Evolutionary conservation across 2,113 vertebrate genomes (phyloP).

Genomic region (Argyrosomus japonicus): DNA sequence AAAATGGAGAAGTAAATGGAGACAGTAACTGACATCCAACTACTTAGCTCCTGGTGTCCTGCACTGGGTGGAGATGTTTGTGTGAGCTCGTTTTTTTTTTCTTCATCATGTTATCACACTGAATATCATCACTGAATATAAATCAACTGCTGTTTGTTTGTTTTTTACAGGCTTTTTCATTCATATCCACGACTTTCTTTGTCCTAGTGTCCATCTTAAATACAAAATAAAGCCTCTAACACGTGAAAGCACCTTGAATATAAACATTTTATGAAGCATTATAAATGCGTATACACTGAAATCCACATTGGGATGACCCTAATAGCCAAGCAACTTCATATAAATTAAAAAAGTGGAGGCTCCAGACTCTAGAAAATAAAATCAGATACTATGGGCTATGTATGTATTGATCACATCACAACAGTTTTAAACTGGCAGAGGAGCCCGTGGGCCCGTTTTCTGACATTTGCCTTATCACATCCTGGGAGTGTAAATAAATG

Average conservation of each 20-base stretch:
- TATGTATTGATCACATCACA: slow-evolving; percentile 61
- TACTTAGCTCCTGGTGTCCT: slow-evolving; percentile 61
- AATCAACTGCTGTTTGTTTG: slow-evolving; percentile 14
- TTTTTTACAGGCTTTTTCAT: neutral
- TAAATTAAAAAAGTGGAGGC: slow-evolving; percentile 41
- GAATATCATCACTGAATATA: slow-evolving; percentile 12
- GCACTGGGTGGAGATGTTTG: slow-evolving; percentile 65
- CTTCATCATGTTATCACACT: slow-evolving; percentile 9
- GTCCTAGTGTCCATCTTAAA: neutral
- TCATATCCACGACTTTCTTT: slow-evolving; percentile 1
- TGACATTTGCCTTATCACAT: slow-evolving; percentile 62
- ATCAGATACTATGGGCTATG: slow-evolving; percentile 2
- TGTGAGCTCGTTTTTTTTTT: slow-evolving; percentile 15
- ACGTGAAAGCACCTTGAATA: neutral
- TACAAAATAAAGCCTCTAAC: neutral
- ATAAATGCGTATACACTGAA: neutral
- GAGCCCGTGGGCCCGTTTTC: slow-evolving; percentile 61
- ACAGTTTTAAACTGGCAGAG: slow-evolving; percentile 65
- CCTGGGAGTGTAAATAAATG: slow-evolving; percentile 69
- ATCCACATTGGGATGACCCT: neutral
- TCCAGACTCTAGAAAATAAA: slow-evolving; percentile 13
- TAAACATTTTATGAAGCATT: neutral
- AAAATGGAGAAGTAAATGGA: slow-evolving; percentile 77
- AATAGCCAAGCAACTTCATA: slow-evolving; percentile 41
- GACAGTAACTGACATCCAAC: slow-evolving; percentile 67